These are phyloP conservation scores for Gallinago paraguaiae DNA, from an alignment of 2,113 vertebrate genomes.

Conservation along the genomic window DNA sequence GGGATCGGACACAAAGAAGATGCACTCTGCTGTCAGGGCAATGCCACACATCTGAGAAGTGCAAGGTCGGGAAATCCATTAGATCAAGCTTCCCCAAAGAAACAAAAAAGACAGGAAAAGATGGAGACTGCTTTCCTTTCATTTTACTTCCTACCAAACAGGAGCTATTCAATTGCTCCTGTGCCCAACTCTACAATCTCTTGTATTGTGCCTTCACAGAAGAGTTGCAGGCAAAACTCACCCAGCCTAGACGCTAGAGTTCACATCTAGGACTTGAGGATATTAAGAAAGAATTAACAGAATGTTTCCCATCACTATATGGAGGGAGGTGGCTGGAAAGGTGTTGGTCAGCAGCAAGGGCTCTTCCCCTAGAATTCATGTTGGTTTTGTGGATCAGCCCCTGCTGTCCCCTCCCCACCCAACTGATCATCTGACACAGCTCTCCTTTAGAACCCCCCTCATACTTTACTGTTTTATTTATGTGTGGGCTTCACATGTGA, in stretches of 20 bases:
- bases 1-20: conserved; percentile 78
- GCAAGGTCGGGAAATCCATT: not conserved
- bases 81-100: not conserved
- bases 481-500: not conserved
- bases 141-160: not conserved
- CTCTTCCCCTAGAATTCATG: not conserved
- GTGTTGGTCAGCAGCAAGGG: not conserved
- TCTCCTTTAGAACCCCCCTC: not conserved
- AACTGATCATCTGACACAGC: not conserved
- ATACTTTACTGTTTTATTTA: not conserved
- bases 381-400: not conserved
- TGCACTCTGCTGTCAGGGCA: conserved; percentile 82
- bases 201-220: not conserved
- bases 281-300: not conserved
- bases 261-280: not conserved
- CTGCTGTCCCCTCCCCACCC: not conserved
- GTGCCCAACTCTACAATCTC: not conserved
- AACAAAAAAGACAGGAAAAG: not conserved
- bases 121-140: not conserved
- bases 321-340: not conserved
- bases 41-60: conserved; percentile 76
- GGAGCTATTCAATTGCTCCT: not conserved
- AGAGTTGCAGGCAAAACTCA: not conserved
- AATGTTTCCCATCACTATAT: not conserved
- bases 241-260: not conserved